Evolutionary conservation across 2,888 invertebrate genomes (phyloP).

Genomic region (Lymantria monacha): DNA sequence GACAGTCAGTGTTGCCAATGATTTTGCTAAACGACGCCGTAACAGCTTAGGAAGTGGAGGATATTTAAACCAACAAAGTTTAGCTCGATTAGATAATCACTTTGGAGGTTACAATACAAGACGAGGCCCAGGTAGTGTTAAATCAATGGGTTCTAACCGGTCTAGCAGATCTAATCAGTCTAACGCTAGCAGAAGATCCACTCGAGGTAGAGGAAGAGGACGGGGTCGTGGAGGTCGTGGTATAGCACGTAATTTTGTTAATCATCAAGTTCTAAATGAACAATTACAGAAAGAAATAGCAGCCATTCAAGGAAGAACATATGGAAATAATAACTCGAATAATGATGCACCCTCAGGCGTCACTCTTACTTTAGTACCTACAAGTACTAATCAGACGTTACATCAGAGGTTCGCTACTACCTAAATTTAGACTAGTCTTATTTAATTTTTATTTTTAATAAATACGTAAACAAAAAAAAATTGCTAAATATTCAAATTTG

Average conservation of each 20-base stretch:
- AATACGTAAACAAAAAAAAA: not conserved
- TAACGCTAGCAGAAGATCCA: slow-evolving; percentile 55
- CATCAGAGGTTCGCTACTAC: slow-evolving; percentile 72
- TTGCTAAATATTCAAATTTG: no score
- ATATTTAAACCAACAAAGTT: slow-evolving; percentile 64
- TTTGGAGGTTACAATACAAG: slow-evolving; percentile 59
- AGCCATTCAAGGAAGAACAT: slow-evolving; percentile 65
- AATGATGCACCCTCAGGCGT: slow-evolving; percentile 49
- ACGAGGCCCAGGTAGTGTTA: slow-evolving; percentile 69
- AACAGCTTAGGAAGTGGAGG: slow-evolving; percentile 67
- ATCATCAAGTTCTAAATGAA: slow-evolving; percentile 66
- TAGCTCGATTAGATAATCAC: slow-evolving; percentile 66
- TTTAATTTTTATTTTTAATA: slow-evolving; percentile 21
- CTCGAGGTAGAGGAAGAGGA: slow-evolving; percentile 56
- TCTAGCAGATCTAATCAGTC: slow-evolving; percentile 50
- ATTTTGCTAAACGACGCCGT: slow-evolving; percentile 64
- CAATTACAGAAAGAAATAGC: slow-evolving; percentile 75
- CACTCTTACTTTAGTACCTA: slow-evolving; percentile 66
- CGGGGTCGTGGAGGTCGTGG: slow-evolving; percentile 52
- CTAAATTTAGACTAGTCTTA: slow-evolving; percentile 1
- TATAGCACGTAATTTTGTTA: slow-evolving; percentile 62
- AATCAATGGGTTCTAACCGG: slow-evolving; percentile 67
- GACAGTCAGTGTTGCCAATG: slow-evolving; percentile 74
- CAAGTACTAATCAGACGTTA: slow-evolving; percentile 64
- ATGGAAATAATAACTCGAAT: slow-evolving; percentile 22